phyloP scores from a whole-genome alignment of 2,113 vertebrate genomes.

The Podarcis raffonei region DNA sequence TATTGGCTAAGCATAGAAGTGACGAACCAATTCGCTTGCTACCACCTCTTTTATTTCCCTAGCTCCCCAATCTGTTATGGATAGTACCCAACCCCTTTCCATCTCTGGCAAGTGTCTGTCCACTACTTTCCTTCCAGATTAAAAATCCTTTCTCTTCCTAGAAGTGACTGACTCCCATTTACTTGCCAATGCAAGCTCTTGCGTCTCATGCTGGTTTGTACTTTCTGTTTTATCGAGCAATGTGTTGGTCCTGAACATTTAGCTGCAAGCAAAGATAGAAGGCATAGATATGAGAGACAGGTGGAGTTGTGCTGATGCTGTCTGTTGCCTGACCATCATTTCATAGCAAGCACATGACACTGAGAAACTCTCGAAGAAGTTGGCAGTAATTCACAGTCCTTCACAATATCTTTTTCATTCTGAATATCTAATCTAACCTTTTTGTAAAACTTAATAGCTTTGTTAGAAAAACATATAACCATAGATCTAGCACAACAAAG shows the following conservation, averaged over 20 bases:
- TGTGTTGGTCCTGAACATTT: neutral
- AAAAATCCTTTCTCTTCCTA: neutral
- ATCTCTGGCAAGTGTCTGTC: neutral
- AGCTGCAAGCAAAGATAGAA: neutral
- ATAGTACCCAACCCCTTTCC: neutral
- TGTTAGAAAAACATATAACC: neutral
- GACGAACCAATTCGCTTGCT: neutral
- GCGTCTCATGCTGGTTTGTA: neutral
- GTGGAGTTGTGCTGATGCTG: neutral
- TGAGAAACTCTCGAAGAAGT: constrained; percentile 52
- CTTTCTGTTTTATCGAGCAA: neutral
- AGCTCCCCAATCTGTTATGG: neutral
- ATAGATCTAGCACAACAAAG: rapidly evolving
- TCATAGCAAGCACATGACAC: constrained; percentile 45
- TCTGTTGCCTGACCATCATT: neutral
- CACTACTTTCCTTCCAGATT: neutral
- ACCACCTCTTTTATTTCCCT: neutral
- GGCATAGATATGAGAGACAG: neutral
- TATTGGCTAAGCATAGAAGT: neutral
- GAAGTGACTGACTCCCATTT: neutral
- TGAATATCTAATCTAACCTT: constrained; percentile 55
- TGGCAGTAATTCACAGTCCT: constrained; percentile 7
- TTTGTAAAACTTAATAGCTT: constrained; percentile 3
- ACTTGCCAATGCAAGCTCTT: neutral
- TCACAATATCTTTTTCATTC: constrained; percentile 46